Base-by-base conservation (phyloP, 2,888 invertebrate genomes). In the Argynnis bischoffii region DNA sequence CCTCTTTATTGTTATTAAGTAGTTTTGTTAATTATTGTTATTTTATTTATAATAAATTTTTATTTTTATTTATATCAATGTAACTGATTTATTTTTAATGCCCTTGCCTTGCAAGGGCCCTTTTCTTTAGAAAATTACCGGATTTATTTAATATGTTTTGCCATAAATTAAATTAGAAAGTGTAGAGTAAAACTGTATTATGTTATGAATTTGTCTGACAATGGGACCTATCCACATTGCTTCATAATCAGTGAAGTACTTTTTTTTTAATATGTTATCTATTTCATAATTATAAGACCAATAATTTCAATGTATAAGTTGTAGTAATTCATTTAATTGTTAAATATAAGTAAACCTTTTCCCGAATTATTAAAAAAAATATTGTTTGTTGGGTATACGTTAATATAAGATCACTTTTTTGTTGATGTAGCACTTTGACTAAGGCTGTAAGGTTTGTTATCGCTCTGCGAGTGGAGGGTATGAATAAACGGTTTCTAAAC, bases 401-500 rank as follows among this genome's bases (percentile, higher is more conserved):
- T 56, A 57, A 11, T 50, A 47, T 51, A 59, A 55, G 41, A 59
- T 51, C 61, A 67, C 77, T 69, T 69, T 76, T 77, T 75, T 74
- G 74, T 78, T 81, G 77, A 77, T 76, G 76, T 77, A 79, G 76
- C 77, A 77, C 72, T 72, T 63, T 64, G 51, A 63, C 74, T 75
- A 75, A 70, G 69, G 77, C 71, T 75, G 77, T 79, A 79, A 80
- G 77, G 80, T 76, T 86, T 88, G 87, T 89, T 88, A 87, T 88
- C 85, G 87, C 83, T 77, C 70, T 56, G 81, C 83, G 83, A 79
- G 75, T 79, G 72, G 72, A 77, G 79, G 76, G 77, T 74, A 73
- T 69, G 71, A 89, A 86, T 88, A 88, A 89, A 89, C 74, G 78
- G 77, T 83, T 87, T 85, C 76, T 78, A 79, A 81, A 79, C 78